A percentile compares a stretch with the other conserved stretches of the same genome.
Evolutionary conservation across 2,888 invertebrate genomes (phyloP).

Genomic region (Sphaerophoria rueppellii): DNA sequence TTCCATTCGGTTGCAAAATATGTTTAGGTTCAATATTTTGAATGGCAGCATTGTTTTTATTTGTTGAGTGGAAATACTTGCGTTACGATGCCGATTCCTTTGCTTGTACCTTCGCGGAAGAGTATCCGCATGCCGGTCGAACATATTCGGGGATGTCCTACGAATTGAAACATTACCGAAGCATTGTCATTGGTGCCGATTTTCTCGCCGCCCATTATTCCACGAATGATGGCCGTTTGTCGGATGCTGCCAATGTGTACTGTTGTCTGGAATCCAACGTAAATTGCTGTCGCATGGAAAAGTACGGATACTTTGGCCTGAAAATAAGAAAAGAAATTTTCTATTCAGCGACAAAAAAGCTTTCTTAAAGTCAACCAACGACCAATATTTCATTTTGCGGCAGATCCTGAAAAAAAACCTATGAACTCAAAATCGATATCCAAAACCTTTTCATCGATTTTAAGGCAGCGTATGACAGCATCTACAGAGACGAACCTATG

Average conservation of each 20-base stretch:
- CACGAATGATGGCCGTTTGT: constrained; percentile 96
- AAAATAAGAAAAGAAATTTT: constrained; percentile 81
- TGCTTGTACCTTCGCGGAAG: constrained; percentile 92
- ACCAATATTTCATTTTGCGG: no score
- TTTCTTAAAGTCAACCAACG: no score
- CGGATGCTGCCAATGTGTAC: constrained; percentile 97
- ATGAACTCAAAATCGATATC: no score
- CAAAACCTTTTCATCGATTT: no score
- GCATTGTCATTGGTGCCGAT: constrained; percentile 92
- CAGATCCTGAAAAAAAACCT: no score
- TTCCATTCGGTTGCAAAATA: neutral
- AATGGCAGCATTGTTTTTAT: constrained; percentile 38
- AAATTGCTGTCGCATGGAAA: constrained; percentile 93
- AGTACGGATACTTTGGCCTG: constrained; percentile 94
- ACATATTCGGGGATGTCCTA: constrained; percentile 96
- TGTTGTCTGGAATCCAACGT: constrained; percentile 93
- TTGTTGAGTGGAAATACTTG: constrained; percentile 87
- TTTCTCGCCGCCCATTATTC: constrained; percentile 84
- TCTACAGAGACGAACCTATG: no score
- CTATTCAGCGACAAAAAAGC: no score
- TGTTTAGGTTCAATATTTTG: no score
- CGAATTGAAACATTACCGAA: constrained; percentile 93
- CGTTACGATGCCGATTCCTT: constrained; percentile 93
- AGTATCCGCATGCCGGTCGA: constrained; percentile 88
- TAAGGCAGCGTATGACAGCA: no score